Evolutionary conservation across 2,888 invertebrate genomes (phyloP), one percentile per base, ranked within the genome.

Genomic region (Ceriagrion tenellum): DNA sequence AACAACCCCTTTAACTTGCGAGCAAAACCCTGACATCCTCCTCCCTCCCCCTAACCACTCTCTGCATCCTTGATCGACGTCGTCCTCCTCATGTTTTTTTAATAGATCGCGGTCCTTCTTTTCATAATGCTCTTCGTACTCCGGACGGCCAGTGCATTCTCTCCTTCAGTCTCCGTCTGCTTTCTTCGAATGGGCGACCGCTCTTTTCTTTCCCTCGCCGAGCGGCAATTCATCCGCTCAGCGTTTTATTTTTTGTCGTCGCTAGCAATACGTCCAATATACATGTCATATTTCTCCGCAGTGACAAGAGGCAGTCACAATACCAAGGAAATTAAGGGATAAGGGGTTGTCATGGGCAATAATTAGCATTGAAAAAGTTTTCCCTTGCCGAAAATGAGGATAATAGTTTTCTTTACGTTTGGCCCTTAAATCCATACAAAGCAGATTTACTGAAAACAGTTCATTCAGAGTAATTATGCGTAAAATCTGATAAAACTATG

Each of bases 231-330:
- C 81, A 81, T 35, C 35, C 81, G 13, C 18, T 16, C 26, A n/a
- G 26, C 35, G 35, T 30, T 81, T 81, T 35, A 20, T 81, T 69
- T 69, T 26, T 35, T 30, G 13, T 35, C 59, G 0, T 81, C 81
- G 30, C 81, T 30, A 26, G 74, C 69, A 69, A 93, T 93, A 93
- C 47, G 69, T 74, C 93, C 93, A 93, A 93, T 93, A 63, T 93
- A 93, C 35, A 10, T 40, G 93, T 93, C 93, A 93, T 93, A 18
- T 89, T 40, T 59, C 40, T n/a, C 59, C 26, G 91, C 0, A 91
- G 12, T 69, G 63, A 35, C 20, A 59, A 20, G 40, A 91, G 16
- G 91, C 91, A 63, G 69, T 91, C 63, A 91, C 30, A 91, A 91
- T 91, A 63, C 59, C 40, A n/a, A 69, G 69, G n/a, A n/a, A n/a